Conservation (phyloP, 2,113 vertebrate species). For the Ictalurus punctatus region DNA sequence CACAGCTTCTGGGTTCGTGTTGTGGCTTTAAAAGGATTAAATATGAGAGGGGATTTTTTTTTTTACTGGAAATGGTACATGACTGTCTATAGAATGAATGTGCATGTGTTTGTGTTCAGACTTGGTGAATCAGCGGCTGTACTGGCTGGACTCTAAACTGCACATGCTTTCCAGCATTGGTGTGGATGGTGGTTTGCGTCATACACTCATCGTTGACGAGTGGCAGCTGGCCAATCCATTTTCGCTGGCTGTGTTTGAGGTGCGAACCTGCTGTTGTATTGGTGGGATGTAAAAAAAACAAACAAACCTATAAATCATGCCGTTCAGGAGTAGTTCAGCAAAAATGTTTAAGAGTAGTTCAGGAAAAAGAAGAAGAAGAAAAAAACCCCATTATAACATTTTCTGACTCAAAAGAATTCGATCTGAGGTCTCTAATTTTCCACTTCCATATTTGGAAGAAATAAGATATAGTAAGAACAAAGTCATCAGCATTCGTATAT, state of each 20-base stretch:
- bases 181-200: slow-evolving; percentile 74
- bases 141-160: slow-evolving; percentile 89
- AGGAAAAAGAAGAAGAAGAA: background rate
- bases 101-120: slow-evolving; percentile 66
- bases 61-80: background rate
- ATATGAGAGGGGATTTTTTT: background rate
- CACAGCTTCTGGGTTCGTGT: background rate
- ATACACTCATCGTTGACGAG: slow-evolving; percentile 66
- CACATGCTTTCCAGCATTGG: slow-evolving; percentile 83
- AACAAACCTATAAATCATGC: background rate
- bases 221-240: slow-evolving; percentile 75
- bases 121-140: slow-evolving; percentile 78
- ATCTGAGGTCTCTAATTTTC: background rate
- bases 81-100: background rate
- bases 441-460: background rate
- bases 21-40: background rate
- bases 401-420: background rate
- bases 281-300: background rate
- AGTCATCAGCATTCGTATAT: background rate
- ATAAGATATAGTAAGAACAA: background rate
- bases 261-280: slow-evolving; percentile 56
- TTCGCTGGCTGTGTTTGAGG: slow-evolving; percentile 84
- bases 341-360: background rate
- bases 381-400: background rate
- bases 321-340: background rate